A percentile compares a stretch with the other conserved stretches of the same genome.
Evolutionary conservation across 2,888 invertebrate genomes (phyloP).

Genomic region (Apamea crenata): DNA sequence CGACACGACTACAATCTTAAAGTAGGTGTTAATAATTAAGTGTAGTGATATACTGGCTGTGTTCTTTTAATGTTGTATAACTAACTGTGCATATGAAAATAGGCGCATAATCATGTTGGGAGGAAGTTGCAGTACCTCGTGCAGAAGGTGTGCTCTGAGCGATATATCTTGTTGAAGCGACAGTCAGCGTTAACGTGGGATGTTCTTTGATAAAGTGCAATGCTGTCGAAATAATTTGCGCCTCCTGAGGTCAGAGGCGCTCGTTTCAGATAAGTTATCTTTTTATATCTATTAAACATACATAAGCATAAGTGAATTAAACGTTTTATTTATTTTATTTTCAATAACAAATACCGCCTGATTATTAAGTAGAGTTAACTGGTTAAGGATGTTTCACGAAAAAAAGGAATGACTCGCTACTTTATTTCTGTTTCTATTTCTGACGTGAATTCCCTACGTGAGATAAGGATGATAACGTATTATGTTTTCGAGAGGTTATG

Average conservation of each 20-base stretch:
- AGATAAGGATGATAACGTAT: conserved; percentile 15
- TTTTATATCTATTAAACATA: conserved; percentile 22
- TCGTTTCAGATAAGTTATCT: conserved; percentile 45
- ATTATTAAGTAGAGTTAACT: not conserved
- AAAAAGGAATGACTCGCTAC: not conserved
- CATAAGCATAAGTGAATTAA: conserved; percentile 33
- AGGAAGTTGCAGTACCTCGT: not conserved
- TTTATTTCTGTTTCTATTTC: conserved; percentile 14
- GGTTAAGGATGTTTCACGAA: not conserved
- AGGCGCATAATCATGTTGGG: not conserved
- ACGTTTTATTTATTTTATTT: conserved; percentile 15
- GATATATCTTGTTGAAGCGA: not conserved
- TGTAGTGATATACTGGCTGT: not conserved
- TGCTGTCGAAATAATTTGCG: conserved; percentile 48
- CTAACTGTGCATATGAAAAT: too few species aligned
- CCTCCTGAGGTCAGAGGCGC: conserved; percentile 42
- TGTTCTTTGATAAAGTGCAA: conserved; percentile 48
- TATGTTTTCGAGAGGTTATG: conserved; percentile 20
- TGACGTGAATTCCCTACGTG: not conserved
- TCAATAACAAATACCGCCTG: not conserved
- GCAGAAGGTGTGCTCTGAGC: not conserved
- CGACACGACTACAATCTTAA: not conserved
- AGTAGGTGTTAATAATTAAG: not conserved
- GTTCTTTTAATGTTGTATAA: too few species aligned
- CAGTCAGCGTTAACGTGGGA: not conserved